Base-by-base conservation (phyloP, 1,140 invertebrate species). In the Sycobia sp. region DNA sequence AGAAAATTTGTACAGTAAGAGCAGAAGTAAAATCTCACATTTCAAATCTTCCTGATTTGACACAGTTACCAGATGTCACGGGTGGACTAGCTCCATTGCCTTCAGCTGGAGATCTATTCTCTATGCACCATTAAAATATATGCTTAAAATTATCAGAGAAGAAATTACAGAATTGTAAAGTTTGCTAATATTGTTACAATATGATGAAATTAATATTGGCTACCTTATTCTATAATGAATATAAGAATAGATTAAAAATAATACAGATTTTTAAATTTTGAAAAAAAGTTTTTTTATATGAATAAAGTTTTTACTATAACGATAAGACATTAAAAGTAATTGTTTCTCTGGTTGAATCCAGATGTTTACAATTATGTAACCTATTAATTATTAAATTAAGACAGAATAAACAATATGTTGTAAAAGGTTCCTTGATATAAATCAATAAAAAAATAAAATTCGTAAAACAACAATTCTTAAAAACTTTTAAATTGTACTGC, bases 61-160 rank as follows among this genome's bases (percentile, higher is more conserved):
- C 91, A 1, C 88, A 93, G 69, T 79, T 97, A 63, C 94, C 95
- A 0, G 91, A 94, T 72, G 92, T 97, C 0, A 95, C 92, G 3
- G 92, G 92, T 38, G 93, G 93, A 2, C 77, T 97, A 14, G 92
- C 93, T 11, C 95, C 96, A 1, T 81, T 98, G 63, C 95, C 96
- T 18, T 96, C 94, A 9, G 95, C 95, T 43, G 94, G 95, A 1
- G 94, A 97, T 82, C 85, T 98, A 7, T 97, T 98, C 80, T 93
- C 86, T 67, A 76, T 88, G 71, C 78, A 83, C 66, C 82, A 80
- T 32, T 65, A 60, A 65, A 3, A 43, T n/a, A 49, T 29, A 11
- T 56, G 3, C 38, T 39, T 4, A 32, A 22, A 14, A 27, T 46
- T 9, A 27, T 51, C 32, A 25, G 44, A 39, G 56, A 39, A 25